Evolutionary conservation across 1,140 invertebrate species (phyloP).

Genomic region (Halotydeus destructor): DNA sequence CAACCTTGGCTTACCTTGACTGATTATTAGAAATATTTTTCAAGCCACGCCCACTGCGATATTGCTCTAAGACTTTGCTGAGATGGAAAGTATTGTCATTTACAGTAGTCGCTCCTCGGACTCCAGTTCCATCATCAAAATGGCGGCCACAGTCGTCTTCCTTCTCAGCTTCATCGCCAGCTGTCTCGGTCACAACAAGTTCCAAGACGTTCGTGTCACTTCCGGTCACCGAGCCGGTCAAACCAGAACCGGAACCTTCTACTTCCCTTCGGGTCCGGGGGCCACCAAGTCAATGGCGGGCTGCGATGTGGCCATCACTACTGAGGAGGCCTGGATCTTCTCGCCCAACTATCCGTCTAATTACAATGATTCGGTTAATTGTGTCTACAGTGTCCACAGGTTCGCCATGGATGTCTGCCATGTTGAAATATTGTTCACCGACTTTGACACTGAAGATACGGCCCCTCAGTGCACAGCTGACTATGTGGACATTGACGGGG

Average conservation of each 20-base stretch:
- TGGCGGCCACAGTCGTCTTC: neutral
- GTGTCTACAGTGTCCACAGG: slow-evolving; percentile 13
- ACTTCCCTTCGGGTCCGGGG: too few species aligned
- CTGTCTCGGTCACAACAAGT: neutral
- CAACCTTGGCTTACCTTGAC: too few species aligned
- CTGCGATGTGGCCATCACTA: slow-evolving; percentile 8
- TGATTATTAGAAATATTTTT: too few species aligned
- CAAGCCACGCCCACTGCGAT: too few species aligned
- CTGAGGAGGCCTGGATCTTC: slow-evolving; percentile 15
- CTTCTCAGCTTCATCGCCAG: neutral
- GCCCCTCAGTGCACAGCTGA: slow-evolving; percentile 13
- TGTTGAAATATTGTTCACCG: slow-evolving; percentile 15
- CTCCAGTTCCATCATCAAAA: too few species aligned
- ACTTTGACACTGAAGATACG: slow-evolving; percentile 18
- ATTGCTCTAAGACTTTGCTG: too few species aligned
- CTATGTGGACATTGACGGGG: slow-evolving; percentile 15
- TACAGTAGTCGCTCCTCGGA: too few species aligned
- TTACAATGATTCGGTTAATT: slow-evolving; percentile 13
- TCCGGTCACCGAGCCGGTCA: too few species aligned
- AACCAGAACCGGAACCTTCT: too few species aligned
- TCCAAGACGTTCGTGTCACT: too few species aligned
- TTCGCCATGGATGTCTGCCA: slow-evolving; percentile 12
- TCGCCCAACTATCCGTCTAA: slow-evolving; percentile 17
- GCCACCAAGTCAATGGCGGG: neutral
- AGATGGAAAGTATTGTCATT: too few species aligned